Base-by-base conservation (phyloP, 2,888 invertebrate species). In the Platerodrilus igneus region DNA sequence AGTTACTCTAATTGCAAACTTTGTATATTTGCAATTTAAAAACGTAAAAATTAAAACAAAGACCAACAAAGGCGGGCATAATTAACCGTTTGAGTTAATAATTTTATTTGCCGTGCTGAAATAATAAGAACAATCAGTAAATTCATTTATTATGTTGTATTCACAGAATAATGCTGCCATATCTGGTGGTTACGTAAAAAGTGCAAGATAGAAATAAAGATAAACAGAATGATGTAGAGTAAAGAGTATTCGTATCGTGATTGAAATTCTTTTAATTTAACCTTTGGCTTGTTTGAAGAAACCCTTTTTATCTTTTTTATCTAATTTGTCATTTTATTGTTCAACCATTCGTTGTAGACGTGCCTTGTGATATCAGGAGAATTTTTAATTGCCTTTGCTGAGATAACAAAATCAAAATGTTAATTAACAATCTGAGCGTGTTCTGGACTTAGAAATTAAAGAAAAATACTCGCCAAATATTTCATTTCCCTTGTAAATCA, bases 321-420 rank as follows among this genome's bases (percentile, higher is more conserved):
- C 64, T 65, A 66, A 66, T 63, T 65, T 64, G 66, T 65, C 64
- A 60, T 66, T 63, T 64, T 64, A 63, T 66, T 64, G 60, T 63
- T 56, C 55, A 57, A 55, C 60, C 58, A 53, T 57, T 56, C 56
- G 53, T 47, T 46, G 51, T 60, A 58, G 61, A 59, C 60, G 58
- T 56, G 60, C 59, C 52, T 49, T 48, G 46, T 51, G 60, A 61
- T 66, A 67, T 66, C 63, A 52, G 53, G 65, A 62, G 61, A 62
- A 62, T 66, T 67, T 67, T 67, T 66, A 67, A 66, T 67, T 66
- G 66, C 64, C 64, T 62, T 56, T 52, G 57, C 57, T 59, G 64
- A 67, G 67, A 67, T 66, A 67, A 67, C 67, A 67, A 66, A 67
- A 66, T 67, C 66, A 66, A 65, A 67, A 66, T 67, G 66, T 66